Evolutionary conservation across 2,888 invertebrate genomes (phyloP), one percentile per base, ranked within the genome.

Genomic region (Pecten maximus): DNA sequence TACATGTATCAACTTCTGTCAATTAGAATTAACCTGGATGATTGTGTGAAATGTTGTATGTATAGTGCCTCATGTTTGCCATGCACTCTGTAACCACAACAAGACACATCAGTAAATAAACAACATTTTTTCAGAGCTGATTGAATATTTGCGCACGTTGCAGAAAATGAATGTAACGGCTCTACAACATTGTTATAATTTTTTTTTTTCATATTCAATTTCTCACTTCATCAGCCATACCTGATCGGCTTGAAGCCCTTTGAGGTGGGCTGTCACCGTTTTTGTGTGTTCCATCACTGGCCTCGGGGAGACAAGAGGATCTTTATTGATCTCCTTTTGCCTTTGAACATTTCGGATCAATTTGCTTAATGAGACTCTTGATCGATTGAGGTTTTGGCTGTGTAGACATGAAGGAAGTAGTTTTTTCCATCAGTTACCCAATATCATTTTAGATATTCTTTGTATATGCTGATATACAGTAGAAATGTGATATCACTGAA

Each of bases 291-390:
- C 74, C 28, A 35, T 35, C 35, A 74, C 10, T 35, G 74, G 74
- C 74, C 74, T 74, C 35, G 74, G 35, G 54, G 74, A 74, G 74
- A 28, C 35, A 74, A 74, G 74, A 74, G 74, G 74, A 74, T 74
- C 74, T 28, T 74, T 23, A 74, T 74, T 16, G 74, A 74, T 74
- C 74, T 74, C 23, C 35, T 74, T 28, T 35, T 74, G 74, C 74
- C 74, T 74, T 74, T 74, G 74, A 74, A 74, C 74, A 74, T 74
- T 74, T 74, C 35, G 74, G 74, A 74, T 74, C 74, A 74, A 74
- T 74, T 35, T 74, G 74, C 35, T 74, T 74, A 74, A 74, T 74
- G 74, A 74, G 74, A 74, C 16, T 74, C 28, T 74, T 74, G 74
- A 74, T 74, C 35, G 74, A 74, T 74, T 74, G 35, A 35, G 74